Evolutionary conservation across 2,113 vertebrate species (phyloP).

Genomic region (Penelope pileata): DNA sequence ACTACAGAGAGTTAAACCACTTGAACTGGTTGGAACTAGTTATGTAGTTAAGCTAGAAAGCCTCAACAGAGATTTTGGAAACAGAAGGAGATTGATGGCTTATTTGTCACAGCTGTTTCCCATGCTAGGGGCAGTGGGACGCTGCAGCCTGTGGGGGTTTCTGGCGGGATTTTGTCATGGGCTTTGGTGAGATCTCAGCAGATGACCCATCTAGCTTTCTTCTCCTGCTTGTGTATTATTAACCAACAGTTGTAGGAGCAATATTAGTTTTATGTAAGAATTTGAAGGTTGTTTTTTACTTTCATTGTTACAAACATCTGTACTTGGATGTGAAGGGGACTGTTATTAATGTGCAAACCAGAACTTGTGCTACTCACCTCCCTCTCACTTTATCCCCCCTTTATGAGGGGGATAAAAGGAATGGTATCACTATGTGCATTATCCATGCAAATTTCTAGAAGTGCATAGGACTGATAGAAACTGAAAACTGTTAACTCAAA

Average conservation of each 20-base stretch:
- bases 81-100: neutral
- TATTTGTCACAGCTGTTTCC: neutral
- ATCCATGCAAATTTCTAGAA: neutral
- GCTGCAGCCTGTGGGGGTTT: accelerated
- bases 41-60: neutral
- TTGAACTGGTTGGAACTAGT: neutral
- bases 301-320: neutral
- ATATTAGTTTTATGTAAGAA: neutral
- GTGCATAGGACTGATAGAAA: neutral
- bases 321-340: neutral
- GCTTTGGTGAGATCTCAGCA: neutral
- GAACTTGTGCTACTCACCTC: neutral
- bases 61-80: neutral
- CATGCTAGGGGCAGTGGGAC: neutral
- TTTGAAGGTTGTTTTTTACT: neutral
- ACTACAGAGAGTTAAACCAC: neutral
- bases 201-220: neutral
- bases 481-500: neutral
- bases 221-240: neutral
- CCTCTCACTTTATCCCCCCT: neutral
- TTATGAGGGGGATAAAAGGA: neutral
- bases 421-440: neutral
- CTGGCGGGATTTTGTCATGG: neutral
- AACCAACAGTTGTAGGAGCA: neutral
- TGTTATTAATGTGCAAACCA: neutral